Evolutionary conservation across 2,113 vertebrate species (phyloP).

Genomic region (Channa maculata): DNA sequence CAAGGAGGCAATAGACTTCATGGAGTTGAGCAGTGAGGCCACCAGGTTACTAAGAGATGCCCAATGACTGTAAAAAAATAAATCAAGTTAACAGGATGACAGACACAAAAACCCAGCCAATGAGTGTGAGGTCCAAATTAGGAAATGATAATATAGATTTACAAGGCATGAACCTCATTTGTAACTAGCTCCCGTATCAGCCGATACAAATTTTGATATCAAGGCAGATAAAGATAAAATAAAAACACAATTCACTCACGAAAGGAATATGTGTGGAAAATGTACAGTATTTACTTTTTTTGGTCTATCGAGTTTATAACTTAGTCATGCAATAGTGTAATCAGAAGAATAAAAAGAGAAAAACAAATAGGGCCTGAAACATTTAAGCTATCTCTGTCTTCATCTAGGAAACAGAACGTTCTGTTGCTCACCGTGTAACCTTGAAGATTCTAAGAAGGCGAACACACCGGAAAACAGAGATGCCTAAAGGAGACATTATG

Average conservation of each 20-base stretch:
- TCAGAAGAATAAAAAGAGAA: neutral
- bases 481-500: constrained; percentile 97
- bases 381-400: neutral
- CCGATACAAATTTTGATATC: no score
- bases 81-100: neutral
- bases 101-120: neutral
- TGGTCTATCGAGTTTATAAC: no score
- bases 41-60: constrained; percentile 98
- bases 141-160: neutral
- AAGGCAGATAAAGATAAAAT: no score
- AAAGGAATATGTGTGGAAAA: no score
- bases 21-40: constrained; percentile 98
- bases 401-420: neutral
- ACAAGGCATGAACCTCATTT: neutral
- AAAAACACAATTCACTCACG: no score
- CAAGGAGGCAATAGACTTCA: constrained; percentile 99
- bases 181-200: no score
- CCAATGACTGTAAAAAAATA: constrained; percentile 87
- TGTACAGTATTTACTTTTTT: no score
- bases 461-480: constrained; percentile 98
- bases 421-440: constrained; percentile 91
- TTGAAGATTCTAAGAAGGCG: constrained; percentile 98
- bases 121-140: neutral
- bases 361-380: neutral
- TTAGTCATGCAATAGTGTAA: neutral